Base-by-base conservation (phyloP, 1,140 invertebrate genomes). In the Thaumatotibia leucotreta region DNA sequence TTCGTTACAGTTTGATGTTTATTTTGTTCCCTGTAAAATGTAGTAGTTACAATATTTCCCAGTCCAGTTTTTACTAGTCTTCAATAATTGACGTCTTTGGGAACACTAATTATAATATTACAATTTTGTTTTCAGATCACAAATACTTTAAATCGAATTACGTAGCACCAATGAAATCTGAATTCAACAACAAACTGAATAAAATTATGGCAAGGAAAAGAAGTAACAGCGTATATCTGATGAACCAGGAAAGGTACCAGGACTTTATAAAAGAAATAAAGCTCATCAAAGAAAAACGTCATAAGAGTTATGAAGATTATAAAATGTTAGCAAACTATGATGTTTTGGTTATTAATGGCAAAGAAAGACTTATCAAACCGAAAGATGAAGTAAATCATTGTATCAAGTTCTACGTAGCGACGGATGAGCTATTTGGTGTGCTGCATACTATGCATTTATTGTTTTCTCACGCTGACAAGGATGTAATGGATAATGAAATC, bases 391-490 rank as follows among this genome's bases (percentile, higher is more conserved):
- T 9, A 4, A 75, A 70, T 39, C 10, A 22, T 49, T 31, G 22
- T 64, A 65, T 82, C 24, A 86, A 80, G 31, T 88, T 88, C 65
- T 89, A 88, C 73, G 68, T 89, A 39, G 29, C 68, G 5, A 78
- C 69, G 1, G 67, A 84, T 65, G 82, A 86, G 66, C 63, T 88
- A 14, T 88, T 84, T 67, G 77, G 76, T 20, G 77, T 82, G 0
- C 35, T 89, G 22, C 84, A 89, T 22, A 86, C 85, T 10, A 84
- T 86, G 52, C 85, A 89, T 70, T 68, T 88, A 31, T 68, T 89
- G 20, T 81, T 80, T 62, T 64, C 79, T 3, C 86, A 89, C 68
- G 76, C 80, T 3, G 63, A 80, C 67, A 73, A 71, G 73, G 76
- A 83, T 58, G 64, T 67, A 11, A 80, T 89, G 72, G 79, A 84